These are phyloP conservation scores for Corythucha ciliata DNA, from an alignment of 2,888 invertebrate species.

Conservation along the genomic window DNA sequence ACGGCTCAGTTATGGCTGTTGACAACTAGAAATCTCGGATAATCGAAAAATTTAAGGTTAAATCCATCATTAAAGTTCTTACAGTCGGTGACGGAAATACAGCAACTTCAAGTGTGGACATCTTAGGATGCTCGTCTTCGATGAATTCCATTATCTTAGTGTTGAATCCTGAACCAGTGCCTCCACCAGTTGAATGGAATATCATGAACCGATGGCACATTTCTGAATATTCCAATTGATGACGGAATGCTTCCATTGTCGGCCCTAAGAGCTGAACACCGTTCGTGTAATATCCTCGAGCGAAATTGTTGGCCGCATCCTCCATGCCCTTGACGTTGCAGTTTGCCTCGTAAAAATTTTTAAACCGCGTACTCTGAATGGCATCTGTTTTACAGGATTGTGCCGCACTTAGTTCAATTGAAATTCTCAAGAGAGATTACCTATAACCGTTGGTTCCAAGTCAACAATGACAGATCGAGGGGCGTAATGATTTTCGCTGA, in stretches of 20 bases:
- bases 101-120: conserved; percentile 45
- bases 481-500: conserved; percentile 51
- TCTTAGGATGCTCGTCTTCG: conserved; percentile 43
- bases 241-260: conserved; percentile 58
- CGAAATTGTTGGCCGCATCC: conserved; percentile 78
- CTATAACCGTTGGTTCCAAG: conserved; percentile 79
- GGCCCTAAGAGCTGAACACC: conserved; percentile 65
- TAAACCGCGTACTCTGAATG: conserved; percentile 28
- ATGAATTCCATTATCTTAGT: conserved; percentile 39
- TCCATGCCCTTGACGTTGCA: conserved; percentile 33
- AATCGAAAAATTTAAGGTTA: neutral
- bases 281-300: conserved; percentile 67
- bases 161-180: conserved; percentile 68
- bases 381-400: conserved; percentile 30
- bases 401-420: no score
- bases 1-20: conserved; percentile 42
- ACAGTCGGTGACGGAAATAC: conserved; percentile 42
- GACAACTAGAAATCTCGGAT: conserved; percentile 33
- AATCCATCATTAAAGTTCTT: neutral
- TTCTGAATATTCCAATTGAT: conserved; percentile 55
- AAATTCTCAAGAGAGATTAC: conserved; percentile 18
- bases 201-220: conserved; percentile 52
- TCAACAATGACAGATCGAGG: conserved; percentile 78
- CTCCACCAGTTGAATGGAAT: conserved; percentile 53
- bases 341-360: conserved; percentile 30